These are phyloP conservation scores for Solenodon paradoxus DNA, from an alignment of 2,113 vertebrate genomes.

Conservation along the genomic window DNA sequence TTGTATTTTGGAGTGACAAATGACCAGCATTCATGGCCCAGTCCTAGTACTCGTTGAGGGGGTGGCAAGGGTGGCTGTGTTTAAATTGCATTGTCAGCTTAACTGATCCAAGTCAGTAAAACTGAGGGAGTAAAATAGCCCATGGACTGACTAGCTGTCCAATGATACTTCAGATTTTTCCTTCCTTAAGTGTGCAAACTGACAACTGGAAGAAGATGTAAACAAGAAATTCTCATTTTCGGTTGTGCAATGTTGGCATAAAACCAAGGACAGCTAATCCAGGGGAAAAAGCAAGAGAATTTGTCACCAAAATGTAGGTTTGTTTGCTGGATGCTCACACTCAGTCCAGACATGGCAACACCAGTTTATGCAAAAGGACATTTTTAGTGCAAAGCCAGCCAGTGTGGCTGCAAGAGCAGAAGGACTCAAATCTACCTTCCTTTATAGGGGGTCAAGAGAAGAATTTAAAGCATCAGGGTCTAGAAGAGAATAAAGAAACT, in stretches of 20 bases:
- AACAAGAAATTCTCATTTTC: neutral
- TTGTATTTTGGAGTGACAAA: neutral
- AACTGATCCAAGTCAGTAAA: neutral
- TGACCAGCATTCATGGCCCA: neutral
- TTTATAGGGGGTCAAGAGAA: no score
- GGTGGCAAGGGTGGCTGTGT: neutral
- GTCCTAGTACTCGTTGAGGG: neutral
- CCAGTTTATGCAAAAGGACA: no score
- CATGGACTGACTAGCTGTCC: neutral
- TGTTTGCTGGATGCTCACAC: no score
- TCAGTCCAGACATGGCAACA: no score
- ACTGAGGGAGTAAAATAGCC: neutral
- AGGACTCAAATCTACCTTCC: no score
- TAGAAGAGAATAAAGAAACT: no score
- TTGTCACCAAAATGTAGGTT: no score
- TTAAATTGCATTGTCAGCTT: neutral
- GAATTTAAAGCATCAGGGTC: no score
- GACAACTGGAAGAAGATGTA: neutral
- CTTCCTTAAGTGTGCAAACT: neutral
- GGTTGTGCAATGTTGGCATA: neutral
- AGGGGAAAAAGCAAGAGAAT: neutral
- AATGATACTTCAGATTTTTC: neutral
- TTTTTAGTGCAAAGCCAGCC: no score
- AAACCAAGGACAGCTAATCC: neutral
- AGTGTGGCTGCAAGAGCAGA: no score